These are phyloP conservation scores for Characodon lateralis DNA, from an alignment of 2,797 vertebrate species.

Conservation along the genomic window DNA sequence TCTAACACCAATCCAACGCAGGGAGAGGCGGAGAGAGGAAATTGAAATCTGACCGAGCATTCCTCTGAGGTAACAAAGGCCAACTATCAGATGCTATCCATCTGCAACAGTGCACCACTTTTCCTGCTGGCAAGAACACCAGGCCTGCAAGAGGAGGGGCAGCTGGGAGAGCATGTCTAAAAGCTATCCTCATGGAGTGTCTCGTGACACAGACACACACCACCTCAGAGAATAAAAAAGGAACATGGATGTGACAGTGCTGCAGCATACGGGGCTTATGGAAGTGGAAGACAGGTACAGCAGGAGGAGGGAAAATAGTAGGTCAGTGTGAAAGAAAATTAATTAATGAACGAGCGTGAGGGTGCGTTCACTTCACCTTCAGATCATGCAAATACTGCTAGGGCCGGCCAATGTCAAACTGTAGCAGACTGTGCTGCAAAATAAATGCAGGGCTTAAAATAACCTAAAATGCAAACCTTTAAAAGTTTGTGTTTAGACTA, in stretches of 20 bases:
- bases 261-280: slow-evolving; percentile 9
- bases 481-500: background rate
- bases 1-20: slow-evolving; percentile 13
- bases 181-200: slow-evolving; percentile 41
- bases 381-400: slow-evolving; percentile 19
- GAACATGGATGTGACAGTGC: slow-evolving; percentile 19
- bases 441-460: slow-evolving; percentile 9
- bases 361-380: slow-evolving; percentile 29
- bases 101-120: slow-evolving; percentile 74
- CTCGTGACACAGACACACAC: slow-evolving; percentile 35
- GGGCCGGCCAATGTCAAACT: slow-evolving; percentile 3
- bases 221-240: slow-evolving; percentile 22
- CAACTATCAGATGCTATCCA: slow-evolving; percentile 66
- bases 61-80: slow-evolving; percentile 44
- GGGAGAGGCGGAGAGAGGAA: slow-evolving; percentile 25
- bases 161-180: slow-evolving; percentile 31
- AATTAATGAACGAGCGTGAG: slow-evolving; percentile 28
- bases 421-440: slow-evolving; percentile 5
- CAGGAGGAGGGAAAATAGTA: slow-evolving; percentile 5
- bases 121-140: slow-evolving; percentile 70
- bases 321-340: slow-evolving; percentile 15
- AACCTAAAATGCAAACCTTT: slow-evolving; percentile 2
- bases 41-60: slow-evolving; percentile 35
- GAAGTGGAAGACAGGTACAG: background rate
- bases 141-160: slow-evolving; percentile 41